These are phyloP conservation scores for Eira barbara DNA, from an alignment of 2,113 vertebrate genomes.

Conservation along the genomic window DNA sequence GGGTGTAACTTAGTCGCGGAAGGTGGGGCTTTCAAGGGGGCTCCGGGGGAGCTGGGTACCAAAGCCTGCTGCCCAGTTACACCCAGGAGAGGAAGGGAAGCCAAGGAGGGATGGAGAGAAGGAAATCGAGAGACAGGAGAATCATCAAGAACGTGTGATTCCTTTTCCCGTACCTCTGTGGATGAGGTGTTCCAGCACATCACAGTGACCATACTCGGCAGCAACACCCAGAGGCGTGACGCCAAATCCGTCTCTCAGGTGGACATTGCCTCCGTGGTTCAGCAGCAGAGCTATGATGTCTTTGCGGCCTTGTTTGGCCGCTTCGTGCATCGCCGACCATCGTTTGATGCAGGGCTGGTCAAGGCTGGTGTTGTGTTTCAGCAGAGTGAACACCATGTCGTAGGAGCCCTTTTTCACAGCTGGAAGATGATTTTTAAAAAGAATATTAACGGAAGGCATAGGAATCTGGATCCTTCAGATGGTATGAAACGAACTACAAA, in stretches of 20 bases:
- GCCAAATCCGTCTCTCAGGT: constrained; percentile 83
- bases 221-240: constrained; percentile 88
- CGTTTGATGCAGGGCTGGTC: constrained; percentile 86
- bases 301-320: constrained; percentile 87
- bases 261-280: constrained; percentile 84
- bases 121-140: background rate
- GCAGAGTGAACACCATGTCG: constrained; percentile 84
- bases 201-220: constrained; percentile 86
- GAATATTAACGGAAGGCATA: background rate
- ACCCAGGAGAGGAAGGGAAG: background rate
- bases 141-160: background rate
- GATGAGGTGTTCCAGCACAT: constrained; percentile 88
- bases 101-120: background rate
- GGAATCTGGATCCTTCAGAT: background rate
- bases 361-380: constrained; percentile 85
- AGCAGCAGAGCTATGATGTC: constrained; percentile 87
- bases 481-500: background rate
- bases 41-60: rapidly evolving
- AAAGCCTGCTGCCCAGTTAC: background rate
- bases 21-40: rapidly evolving
- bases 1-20: background rate
- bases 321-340: constrained; percentile 91
- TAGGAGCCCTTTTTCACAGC: constrained; percentile 86
- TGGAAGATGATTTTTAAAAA: constrained; percentile 69
- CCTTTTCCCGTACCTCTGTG: constrained; percentile 80